These are phyloP conservation scores for Enteromius viviparus DNA, from an alignment of 2,797 vertebrate species.

Conservation along the genomic window DNA sequence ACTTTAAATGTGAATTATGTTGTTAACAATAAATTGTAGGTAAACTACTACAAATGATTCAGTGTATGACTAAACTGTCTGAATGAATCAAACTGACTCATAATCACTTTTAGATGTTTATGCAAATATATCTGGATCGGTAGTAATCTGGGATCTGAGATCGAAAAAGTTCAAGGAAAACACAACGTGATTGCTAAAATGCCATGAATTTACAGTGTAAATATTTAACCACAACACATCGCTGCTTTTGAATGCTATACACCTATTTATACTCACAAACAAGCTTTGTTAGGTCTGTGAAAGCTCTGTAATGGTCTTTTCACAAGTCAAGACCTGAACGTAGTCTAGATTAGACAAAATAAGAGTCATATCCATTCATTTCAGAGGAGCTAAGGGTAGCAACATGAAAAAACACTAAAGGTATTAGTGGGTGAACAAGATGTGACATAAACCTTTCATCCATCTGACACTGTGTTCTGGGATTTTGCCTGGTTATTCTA, in stretches of 20 bases:
- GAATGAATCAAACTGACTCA: not conserved
- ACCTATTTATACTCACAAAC: conserved; percentile 46
- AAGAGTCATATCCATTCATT: not conserved
- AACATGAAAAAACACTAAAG: not conserved
- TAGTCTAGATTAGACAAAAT: conserved; percentile 1
- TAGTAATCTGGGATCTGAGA: not conserved
- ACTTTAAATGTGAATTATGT: not conserved
- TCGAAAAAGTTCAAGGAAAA: not conserved
- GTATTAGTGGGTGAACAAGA: not conserved
- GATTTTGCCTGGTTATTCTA: not conserved
- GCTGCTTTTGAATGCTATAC: conserved; percentile 39
- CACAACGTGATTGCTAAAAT: not conserved
- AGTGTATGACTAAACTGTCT: not conserved
- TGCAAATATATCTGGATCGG: not conserved
- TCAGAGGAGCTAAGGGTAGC: not conserved
- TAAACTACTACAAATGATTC: not conserved
- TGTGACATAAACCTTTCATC: conserved; percentile 12
- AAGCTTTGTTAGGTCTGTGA: conserved; percentile 10
- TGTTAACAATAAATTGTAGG: not conserved
- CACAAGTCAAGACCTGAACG: conserved; percentile 18
- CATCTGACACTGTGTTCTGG: not conserved
- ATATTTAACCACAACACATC: conserved; percentile 39
- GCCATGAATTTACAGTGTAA: conserved; percentile 43
- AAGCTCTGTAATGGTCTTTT: not conserved
- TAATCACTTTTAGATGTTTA: not conserved